Evolutionary conservation across 64 coral and sea anemone genomes (phyloP).

Genomic region (Dendronephthya gigantea): DNA sequence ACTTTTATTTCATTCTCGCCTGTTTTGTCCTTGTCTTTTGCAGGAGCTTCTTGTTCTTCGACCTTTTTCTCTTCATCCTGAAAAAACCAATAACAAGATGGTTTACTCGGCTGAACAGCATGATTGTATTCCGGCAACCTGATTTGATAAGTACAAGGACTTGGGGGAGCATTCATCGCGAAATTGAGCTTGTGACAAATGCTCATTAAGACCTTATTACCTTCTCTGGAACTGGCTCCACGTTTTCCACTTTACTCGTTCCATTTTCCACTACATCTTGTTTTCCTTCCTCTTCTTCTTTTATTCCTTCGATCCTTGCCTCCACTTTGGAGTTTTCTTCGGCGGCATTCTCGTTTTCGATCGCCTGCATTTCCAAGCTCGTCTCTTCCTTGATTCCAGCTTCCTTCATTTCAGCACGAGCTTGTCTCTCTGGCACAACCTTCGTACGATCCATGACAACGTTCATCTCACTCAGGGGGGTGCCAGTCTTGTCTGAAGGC

Average conservation of each 20-base stretch:
- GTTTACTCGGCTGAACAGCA: too few species aligned
- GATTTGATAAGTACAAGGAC: too few species aligned
- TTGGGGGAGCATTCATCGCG: too few species aligned
- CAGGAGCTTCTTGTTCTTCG: not conserved
- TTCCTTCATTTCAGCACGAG: not conserved
- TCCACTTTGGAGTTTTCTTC: not conserved
- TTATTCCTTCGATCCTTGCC: not conserved
- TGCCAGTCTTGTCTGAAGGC: not conserved
- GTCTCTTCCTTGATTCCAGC: conserved; percentile 16
- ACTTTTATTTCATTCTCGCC: not conserved
- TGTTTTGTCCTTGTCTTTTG: not conserved
- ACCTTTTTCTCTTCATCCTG: not conserved
- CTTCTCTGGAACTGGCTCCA: not conserved
- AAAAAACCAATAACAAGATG: not conserved
- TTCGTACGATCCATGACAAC: not conserved
- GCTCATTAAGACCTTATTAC: not conserved
- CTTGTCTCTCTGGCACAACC: not conserved
- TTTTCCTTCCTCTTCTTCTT: conserved; percentile 7
- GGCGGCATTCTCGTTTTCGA: not conserved
- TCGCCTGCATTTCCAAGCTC: conserved; percentile 7
- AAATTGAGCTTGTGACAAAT: too few species aligned
- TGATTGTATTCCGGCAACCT: too few species aligned
- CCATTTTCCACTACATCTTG: not conserved
- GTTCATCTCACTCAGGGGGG: not conserved
- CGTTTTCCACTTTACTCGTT: not conserved